These are phyloP conservation scores for Neomonachus schauinslandi DNA, from an alignment of 2,113 vertebrate genomes.

Conservation along the genomic window DNA sequence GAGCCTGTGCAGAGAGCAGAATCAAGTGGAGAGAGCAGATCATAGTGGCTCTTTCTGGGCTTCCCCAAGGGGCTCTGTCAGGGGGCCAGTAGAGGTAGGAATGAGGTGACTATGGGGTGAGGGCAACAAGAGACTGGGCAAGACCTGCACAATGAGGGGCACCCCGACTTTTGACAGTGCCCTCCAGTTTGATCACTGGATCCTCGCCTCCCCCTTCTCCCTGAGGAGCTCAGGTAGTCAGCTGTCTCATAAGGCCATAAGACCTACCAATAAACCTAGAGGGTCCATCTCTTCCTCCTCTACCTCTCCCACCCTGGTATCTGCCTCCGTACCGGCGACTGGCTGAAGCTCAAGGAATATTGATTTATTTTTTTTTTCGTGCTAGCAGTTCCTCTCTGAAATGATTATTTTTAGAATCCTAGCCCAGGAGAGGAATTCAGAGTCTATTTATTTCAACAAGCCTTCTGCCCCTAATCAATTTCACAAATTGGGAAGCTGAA, in stretches of 20 bases:
- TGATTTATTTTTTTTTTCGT: not conserved
- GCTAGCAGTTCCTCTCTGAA: not conserved
- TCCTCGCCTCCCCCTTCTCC: not conserved
- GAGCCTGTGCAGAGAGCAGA: not conserved
- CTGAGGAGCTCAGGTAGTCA: not conserved
- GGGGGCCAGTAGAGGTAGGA: fast-evolving
- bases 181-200: too few species aligned
- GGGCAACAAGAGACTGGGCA: not conserved
- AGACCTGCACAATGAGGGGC: not conserved
- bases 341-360: not conserved
- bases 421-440: not conserved
- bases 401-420: not conserved
- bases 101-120: fast-evolving
- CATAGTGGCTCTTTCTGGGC: not conserved
- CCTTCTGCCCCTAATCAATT: not conserved
- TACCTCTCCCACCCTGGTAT: too few species aligned
- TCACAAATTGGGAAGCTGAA: not conserved
- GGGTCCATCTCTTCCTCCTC: not conserved
- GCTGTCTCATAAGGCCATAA: fast-evolving
- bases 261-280: not conserved
- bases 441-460: not conserved
- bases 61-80: too few species aligned
- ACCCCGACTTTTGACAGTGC: not conserved
- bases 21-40: not conserved
- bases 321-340: not conserved